Percentiles rank a stretch among this genome's conserved stretches.
Conservation (phyloP, 1,140 invertebrate species). For the Cepaea nemoralis region DNA sequence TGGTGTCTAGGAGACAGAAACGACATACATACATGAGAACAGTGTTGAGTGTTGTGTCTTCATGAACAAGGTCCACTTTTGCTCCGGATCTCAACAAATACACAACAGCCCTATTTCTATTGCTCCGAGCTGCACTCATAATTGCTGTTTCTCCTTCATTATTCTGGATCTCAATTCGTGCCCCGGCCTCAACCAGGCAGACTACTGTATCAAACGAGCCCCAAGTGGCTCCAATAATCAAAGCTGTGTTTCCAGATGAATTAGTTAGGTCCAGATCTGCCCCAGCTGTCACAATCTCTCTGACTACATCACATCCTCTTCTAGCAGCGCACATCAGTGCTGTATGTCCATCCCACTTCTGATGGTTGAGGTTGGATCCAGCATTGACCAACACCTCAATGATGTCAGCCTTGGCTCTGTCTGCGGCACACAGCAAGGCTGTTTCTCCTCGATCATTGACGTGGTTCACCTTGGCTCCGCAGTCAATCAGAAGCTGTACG, state of each 20-base stretch:
- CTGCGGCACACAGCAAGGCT: neutral
- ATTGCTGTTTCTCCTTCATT: slow-evolving; percentile 22
- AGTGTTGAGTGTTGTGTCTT: neutral
- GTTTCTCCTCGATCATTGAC: slow-evolving; percentile 8
- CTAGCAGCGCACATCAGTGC: slow-evolving; percentile 19
- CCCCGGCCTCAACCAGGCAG: neutral
- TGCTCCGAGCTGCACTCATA: slow-evolving; percentile 14
- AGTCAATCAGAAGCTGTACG: neutral
- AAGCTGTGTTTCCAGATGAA: slow-evolving; percentile 3
- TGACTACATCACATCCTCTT: neutral
- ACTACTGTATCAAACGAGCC: slow-evolving; percentile 6
- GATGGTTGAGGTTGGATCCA: neutral
- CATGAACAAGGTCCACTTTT: neutral
- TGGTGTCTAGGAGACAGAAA: slow-evolving; percentile 4
- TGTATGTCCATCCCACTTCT: slow-evolving; percentile 21
- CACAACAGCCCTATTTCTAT: slow-evolving; percentile 7
- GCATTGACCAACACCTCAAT: neutral
- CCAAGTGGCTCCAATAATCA: slow-evolving; percentile 18
- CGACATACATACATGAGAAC: slow-evolving; percentile 8
- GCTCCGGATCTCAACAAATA: slow-evolving; percentile 15
- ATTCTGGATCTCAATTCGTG: neutral
- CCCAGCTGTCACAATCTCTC: neutral
- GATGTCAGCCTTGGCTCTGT: slow-evolving; percentile 3
- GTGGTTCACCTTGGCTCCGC: neutral
- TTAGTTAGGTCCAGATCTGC: neutral